Evolutionary conservation across 2,888 invertebrate genomes (phyloP).

Genomic region (Dryobotodes eremita): DNA sequence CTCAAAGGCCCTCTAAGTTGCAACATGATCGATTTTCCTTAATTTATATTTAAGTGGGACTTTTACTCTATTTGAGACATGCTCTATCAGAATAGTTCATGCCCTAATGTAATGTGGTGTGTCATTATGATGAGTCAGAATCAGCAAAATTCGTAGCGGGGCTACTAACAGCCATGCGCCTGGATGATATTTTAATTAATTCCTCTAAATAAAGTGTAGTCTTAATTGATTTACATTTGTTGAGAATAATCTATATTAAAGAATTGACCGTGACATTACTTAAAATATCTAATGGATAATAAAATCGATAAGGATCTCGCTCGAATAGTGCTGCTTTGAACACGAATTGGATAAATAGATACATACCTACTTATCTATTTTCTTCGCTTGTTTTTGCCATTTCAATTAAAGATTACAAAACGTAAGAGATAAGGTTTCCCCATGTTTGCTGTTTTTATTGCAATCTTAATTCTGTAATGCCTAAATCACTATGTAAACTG

Average conservation of each 20-base stretch:
- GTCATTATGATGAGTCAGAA: no score
- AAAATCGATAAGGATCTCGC: neutral
- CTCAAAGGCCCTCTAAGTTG: no score
- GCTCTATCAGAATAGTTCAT: neutral
- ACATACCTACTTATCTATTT: conserved; percentile 12
- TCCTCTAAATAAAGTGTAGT: neutral
- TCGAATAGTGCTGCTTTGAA: neutral
- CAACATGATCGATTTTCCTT: no score
- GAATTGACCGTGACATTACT: neutral
- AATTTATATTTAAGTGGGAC: neutral
- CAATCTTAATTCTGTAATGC: neutral
- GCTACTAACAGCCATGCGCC: neutral
- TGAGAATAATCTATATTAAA: neutral
- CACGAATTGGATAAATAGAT: neutral
- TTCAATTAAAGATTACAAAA: conserved; percentile 25
- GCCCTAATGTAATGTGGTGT: no score
- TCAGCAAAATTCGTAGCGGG: neutral
- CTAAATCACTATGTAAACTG: neutral
- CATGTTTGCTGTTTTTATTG: conserved; percentile 23
- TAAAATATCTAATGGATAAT: neutral
- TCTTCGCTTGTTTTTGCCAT: conserved; percentile 11
- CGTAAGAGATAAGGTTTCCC: conserved; percentile 29
- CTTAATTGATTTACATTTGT: neutral
- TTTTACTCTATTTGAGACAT: neutral
- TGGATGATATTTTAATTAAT: neutral